A percentile compares a stretch with the other conserved stretches of the same genome.
Conservation (phyloP, 1,140 invertebrate genomes). For the Adoxophyes honmai region DNA sequence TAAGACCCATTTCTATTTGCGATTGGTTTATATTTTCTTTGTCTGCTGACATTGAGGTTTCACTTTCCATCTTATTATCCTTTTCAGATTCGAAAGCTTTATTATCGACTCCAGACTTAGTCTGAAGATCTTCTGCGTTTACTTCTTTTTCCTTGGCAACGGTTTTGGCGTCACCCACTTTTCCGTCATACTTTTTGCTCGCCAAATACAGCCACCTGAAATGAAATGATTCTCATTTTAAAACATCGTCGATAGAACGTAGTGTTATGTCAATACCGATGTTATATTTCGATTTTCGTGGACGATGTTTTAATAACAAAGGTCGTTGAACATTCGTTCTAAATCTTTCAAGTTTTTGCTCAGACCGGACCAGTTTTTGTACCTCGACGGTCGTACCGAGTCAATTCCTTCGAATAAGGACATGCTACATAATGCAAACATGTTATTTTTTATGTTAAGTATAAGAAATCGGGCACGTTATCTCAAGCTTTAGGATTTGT, state of each 20-base stretch:
- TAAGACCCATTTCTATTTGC: slow-evolving; percentile 67
- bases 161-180: slow-evolving; percentile 18
- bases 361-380: neutral
- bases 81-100: slow-evolving; percentile 59
- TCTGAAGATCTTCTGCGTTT: slow-evolving; percentile 20
- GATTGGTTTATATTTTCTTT: slow-evolving; percentile 40
- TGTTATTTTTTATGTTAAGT: too few relatives aligned
- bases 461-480: too few relatives aligned
- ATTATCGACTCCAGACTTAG: slow-evolving; percentile 50
- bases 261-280: too few relatives aligned
- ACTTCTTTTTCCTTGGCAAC: slow-evolving; percentile 24
- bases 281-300: too few relatives aligned
- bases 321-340: neutral
- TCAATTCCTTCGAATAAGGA: too few relatives aligned
- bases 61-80: slow-evolving; percentile 23
- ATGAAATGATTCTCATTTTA: slow-evolving; percentile 13
- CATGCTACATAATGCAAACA: too few relatives aligned
- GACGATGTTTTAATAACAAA: neutral
- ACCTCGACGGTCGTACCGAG: too few relatives aligned
- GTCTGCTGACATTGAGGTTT: slow-evolving; percentile 15
- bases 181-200: slow-evolving; percentile 54
- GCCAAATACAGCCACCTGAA: slow-evolving; percentile 67
- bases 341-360: neutral
- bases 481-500: too few relatives aligned
- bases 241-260: neutral